Conservation (phyloP, 2,888 invertebrate genomes). For the Drosophila kuntzei region DNA sequence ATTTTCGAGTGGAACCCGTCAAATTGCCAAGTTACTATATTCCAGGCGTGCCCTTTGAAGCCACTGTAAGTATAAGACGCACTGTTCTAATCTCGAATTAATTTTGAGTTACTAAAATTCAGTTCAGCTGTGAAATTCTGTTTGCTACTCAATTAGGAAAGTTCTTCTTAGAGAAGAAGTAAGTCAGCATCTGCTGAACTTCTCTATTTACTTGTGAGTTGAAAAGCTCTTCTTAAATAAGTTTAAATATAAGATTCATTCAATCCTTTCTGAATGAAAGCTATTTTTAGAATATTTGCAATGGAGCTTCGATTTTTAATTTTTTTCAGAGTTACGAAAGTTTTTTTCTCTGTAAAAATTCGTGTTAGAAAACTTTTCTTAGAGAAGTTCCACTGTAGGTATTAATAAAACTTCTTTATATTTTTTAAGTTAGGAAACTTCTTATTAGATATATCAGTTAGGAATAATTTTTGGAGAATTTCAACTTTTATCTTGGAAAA, state of each 20-base stretch:
- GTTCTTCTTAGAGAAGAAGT: no score
- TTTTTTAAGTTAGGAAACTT: no score
- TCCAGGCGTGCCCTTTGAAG: conserved; percentile 92
- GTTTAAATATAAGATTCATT: background rate
- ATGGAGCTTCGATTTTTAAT: no score
- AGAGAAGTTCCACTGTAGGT: background rate
- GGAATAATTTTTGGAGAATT: no score
- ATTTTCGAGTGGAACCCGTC: conserved; percentile 92
- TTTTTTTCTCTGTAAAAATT: no score
- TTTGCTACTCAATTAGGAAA: background rate
- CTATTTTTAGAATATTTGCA: no score
- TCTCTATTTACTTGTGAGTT: background rate
- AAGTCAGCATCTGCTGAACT: no score
- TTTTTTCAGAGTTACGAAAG: no score
- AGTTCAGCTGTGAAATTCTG: background rate
- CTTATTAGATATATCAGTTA: no score
- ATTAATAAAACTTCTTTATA: no score
- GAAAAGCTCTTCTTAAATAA: background rate
- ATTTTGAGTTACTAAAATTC: background rate
- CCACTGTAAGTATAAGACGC: conserved; percentile 70
- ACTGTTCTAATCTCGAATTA: background rate
- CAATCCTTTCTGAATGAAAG: background rate
- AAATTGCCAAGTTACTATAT: conserved; percentile 96
- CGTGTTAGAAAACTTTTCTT: no score
- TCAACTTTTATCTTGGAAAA: no score